phyloP scores from a whole-genome alignment of 2,888 invertebrate genomes.

The Reticulitermes lucifugus region DNA sequence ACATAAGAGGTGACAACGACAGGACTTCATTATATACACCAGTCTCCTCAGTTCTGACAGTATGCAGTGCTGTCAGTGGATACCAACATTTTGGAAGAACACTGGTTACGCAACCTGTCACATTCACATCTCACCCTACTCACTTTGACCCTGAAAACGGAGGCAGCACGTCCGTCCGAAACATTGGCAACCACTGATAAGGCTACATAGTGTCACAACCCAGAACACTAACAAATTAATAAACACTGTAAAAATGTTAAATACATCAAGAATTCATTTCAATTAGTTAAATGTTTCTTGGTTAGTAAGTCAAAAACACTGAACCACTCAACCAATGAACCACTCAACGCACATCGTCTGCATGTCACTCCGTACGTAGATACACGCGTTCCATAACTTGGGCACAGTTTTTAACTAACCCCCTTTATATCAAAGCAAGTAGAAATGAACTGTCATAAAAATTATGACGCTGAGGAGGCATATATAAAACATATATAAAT shows the following conservation, averaged over 20 bases:
- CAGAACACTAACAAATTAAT: too few species aligned
- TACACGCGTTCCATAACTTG: constrained; percentile 3
- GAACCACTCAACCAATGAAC: not conserved
- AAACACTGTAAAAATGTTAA: too few species aligned
- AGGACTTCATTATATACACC: constrained; percentile 43
- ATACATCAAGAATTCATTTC: constrained; percentile 42
- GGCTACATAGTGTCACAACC: too few species aligned
- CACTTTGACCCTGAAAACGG: too few species aligned
- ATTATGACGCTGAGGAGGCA: not conserved
- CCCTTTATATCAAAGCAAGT: not conserved
- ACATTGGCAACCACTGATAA: too few species aligned
- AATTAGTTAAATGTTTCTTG: not conserved
- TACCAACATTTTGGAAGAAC: too few species aligned
- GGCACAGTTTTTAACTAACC: not conserved
- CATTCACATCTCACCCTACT: too few species aligned
- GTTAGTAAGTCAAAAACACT: not conserved
- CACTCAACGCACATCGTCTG: not conserved
- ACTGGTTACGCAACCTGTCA: too few species aligned
- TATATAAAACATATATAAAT: not conserved
- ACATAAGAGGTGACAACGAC: constrained; percentile 56
- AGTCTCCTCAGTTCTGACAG: too few species aligned
- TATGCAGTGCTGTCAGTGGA: too few species aligned
- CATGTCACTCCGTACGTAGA: not conserved
- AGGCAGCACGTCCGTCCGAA: too few species aligned
- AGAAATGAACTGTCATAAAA: not conserved